phyloP scores from a whole-genome alignment of 1,140 invertebrate genomes.

The Drosophila leontia region DNA sequence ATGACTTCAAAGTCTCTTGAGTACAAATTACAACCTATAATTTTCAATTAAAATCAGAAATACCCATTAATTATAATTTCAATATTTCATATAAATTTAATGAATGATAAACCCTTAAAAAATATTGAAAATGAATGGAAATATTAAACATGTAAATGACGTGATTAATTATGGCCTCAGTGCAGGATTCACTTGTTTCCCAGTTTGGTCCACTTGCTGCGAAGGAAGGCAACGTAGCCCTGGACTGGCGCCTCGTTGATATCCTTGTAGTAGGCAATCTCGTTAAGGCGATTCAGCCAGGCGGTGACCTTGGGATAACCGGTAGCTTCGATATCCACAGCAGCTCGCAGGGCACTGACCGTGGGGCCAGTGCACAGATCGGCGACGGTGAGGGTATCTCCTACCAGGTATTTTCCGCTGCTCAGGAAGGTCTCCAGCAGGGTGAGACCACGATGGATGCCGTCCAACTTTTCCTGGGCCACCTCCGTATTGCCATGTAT shows the following conservation, averaged over 20 bases:
- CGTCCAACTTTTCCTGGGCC: slow-evolving; percentile 52
- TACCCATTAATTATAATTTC: background rate
- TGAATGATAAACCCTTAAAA: background rate
- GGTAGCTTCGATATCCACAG: slow-evolving; percentile 54
- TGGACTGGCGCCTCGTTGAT: slow-evolving; percentile 68
- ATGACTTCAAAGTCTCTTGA: background rate
- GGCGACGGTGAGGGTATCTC: slow-evolving; percentile 87
- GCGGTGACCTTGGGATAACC: slow-evolving; percentile 60
- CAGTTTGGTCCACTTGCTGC: slow-evolving; percentile 50
- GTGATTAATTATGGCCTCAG: background rate
- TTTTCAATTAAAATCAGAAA: background rate
- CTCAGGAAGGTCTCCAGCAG: slow-evolving; percentile 85
- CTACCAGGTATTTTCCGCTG: slow-evolving; percentile 85
- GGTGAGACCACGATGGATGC: slow-evolving; percentile 84
- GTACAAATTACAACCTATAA: no score
- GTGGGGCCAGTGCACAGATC: slow-evolving; percentile 86
- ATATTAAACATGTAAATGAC: background rate
- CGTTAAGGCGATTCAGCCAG: slow-evolving; percentile 51
- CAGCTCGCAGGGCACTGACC: slow-evolving; percentile 70
- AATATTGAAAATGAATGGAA: background rate
- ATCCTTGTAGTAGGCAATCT: slow-evolving; percentile 70
- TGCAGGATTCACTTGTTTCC: slow-evolving; percentile 14
- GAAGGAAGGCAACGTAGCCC: slow-evolving; percentile 23
- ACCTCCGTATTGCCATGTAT: slow-evolving; percentile 33
- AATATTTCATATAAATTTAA: slow-evolving; percentile 3